Evolutionary conservation across 2,888 invertebrate species (phyloP).

Genomic region (Willowsia nigromaculata): DNA sequence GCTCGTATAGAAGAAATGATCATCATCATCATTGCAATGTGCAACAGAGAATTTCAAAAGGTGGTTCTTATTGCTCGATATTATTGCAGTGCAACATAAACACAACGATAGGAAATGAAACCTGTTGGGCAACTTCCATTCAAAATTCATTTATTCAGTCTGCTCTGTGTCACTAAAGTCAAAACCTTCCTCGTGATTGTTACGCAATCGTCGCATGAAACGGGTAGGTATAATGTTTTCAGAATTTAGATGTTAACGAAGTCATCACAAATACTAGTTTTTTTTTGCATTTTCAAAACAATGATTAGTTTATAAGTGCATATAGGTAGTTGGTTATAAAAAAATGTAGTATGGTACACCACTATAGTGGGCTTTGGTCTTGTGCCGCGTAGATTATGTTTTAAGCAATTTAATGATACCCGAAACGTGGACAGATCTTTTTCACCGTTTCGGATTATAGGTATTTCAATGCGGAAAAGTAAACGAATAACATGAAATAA

Average conservation of each 20-base stretch:
- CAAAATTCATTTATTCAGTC: constrained; percentile 14
- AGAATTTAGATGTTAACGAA: neutral
- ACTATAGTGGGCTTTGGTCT: neutral
- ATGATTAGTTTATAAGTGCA: neutral
- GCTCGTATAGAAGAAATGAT: neutral
- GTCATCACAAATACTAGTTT: neutral
- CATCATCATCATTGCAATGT: neutral
- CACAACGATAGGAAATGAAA: constrained; percentile 35
- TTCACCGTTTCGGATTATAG: too few relatives aligned
- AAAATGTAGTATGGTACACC: neutral
- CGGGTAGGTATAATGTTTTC: neutral
- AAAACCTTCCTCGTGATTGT: constrained; percentile 17
- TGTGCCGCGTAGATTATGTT: neutral
- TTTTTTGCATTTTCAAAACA: neutral
- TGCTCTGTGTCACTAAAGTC: constrained; percentile 31
- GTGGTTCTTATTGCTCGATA: neutral
- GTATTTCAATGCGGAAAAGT: too few relatives aligned
- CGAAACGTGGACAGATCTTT: too few relatives aligned
- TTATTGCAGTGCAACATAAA: neutral
- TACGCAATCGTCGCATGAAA: neutral
- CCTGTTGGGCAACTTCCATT: constrained; percentile 44
- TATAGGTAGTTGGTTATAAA: neutral
- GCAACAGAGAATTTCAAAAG: neutral
- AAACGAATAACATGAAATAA: too few relatives aligned
- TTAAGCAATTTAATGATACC: too few relatives aligned